Conservation (phyloP, 2,888 invertebrate species). For the Pachymerium ferrugineum region DNA sequence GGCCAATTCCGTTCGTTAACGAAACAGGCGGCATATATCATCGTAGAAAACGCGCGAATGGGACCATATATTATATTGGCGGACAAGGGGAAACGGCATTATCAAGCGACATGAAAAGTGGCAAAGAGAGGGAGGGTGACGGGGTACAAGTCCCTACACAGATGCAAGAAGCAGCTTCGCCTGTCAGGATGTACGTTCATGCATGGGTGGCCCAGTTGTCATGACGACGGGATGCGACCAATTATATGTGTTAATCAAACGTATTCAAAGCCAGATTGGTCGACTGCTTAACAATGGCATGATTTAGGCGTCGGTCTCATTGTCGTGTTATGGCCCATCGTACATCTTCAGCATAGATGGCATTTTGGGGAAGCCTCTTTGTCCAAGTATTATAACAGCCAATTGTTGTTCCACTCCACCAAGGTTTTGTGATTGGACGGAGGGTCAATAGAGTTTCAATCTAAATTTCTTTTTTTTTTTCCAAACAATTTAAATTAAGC, state of each 20-base stretch:
- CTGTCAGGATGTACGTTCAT: not conserved
- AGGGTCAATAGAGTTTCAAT: not conserved
- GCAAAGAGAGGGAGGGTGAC: not conserved
- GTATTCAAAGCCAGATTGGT: not conserved
- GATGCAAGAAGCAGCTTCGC: not conserved
- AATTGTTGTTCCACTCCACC: too few relatives aligned
- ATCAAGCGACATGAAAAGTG: not conserved
- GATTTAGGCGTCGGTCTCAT: not conserved
- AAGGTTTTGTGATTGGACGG: not conserved
- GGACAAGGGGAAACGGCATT: not conserved
- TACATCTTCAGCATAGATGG: not conserved
- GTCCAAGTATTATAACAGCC: not conserved
- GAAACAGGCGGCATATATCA: not conserved
- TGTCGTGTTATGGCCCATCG: not conserved
- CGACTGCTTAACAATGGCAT: not conserved
- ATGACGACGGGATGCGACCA: conserved; percentile 19
- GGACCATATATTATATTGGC: not conserved
- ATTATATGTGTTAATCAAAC: conserved; percentile 5
- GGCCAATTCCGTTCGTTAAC: not conserved
- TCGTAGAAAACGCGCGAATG: not conserved
- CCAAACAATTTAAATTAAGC: not conserved
- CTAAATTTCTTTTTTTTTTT: not conserved
- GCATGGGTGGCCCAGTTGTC: conserved; percentile 8
- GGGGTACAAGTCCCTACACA: not conserved
- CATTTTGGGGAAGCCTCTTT: not conserved